Base-by-base conservation (phyloP, 2,797 vertebrate genomes). In the Catharus ustulatus region DNA sequence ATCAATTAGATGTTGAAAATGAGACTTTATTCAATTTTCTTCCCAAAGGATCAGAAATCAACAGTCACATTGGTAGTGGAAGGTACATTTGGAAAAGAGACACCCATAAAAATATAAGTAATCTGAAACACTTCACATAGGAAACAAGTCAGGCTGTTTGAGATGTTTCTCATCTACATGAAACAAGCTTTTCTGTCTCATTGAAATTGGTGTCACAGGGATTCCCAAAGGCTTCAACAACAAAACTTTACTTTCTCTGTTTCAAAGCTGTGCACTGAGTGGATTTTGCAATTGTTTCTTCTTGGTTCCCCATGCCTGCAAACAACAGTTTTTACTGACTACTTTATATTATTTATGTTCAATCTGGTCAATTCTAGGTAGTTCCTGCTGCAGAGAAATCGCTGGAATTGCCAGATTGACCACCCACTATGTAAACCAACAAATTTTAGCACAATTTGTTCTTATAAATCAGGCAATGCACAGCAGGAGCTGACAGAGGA, bases 1-100 rank as follows among this genome's bases (percentile, higher is more conserved):
- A 76, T 74, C 89, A 93, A 84, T 95, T 93, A 94, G 71, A 45
- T 59, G 46, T 43, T 67, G n/a, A 48, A 67, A 89, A 89, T 87
- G 58, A 64, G 23, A 55, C 21, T 51, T 85, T 1, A 61, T 36
- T 29, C 51, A 80, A 73, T 83, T 95, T 88, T 84, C 69, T 87
- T 82, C 67, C 45, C 34, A 16, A 87, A 83, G 72, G 57, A 90
- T 84, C 32, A 76, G 45, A 89, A 87, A 89, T 76, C 45, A 82
- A 36, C 55, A 69, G 42, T 46, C 72, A 49, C 17, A 38, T 34
- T 15, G 26, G 62, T 49, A 95, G 55, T 4, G 4, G 45, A 85
- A 85, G 27, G 3, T 29, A 77, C 27, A 48, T 69, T 80, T 72
- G 27, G 51, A 67, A 84, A 75, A 76, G 22, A 78, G 82, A 38